phyloP scores from a whole-genome alignment of 2,888 invertebrate species.

The Watsonalla cultraria region DNA sequence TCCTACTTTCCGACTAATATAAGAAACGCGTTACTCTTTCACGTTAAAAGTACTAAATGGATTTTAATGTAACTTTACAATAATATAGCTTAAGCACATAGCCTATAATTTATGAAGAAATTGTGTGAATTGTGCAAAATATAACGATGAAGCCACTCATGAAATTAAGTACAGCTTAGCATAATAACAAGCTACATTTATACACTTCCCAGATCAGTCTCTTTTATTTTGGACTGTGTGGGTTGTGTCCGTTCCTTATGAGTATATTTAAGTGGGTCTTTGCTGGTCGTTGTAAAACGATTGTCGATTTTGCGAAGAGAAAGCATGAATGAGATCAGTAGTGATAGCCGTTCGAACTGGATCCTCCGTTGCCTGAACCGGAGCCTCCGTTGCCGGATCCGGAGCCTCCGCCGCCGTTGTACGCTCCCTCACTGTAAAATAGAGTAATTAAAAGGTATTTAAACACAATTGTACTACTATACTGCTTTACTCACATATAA shows the following conservation, averaged over 20 bases:
- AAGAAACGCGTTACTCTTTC: too few species aligned
- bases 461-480: too few species aligned
- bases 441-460: constrained; percentile 5
- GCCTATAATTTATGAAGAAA: too few species aligned
- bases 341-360: constrained; percentile 54
- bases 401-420: constrained; percentile 43
- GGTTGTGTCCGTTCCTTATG: constrained; percentile 14
- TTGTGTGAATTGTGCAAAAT: too few species aligned
- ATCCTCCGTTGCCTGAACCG: constrained; percentile 31
- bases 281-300: constrained; percentile 15
- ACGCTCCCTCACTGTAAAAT: constrained; percentile 63
- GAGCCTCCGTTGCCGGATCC: constrained; percentile 23
- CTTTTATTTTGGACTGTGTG: constrained; percentile 2
- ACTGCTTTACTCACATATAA: too few species aligned
- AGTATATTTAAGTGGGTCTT: constrained; percentile 1
- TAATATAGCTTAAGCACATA: too few species aligned
- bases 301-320: constrained; percentile 23
- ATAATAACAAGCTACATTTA: too few species aligned
- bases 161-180: too few species aligned
- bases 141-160: too few species aligned
- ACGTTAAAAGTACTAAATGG: too few species aligned
- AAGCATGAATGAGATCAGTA: constrained; percentile 53
- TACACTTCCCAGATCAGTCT: not conserved
- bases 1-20: too few species aligned
- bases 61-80: too few species aligned